Evolutionary conservation across 2,113 vertebrate species (phyloP), one percentile per base, ranked within the genome.

Genomic region (Ageneiosus marmoratus): DNA sequence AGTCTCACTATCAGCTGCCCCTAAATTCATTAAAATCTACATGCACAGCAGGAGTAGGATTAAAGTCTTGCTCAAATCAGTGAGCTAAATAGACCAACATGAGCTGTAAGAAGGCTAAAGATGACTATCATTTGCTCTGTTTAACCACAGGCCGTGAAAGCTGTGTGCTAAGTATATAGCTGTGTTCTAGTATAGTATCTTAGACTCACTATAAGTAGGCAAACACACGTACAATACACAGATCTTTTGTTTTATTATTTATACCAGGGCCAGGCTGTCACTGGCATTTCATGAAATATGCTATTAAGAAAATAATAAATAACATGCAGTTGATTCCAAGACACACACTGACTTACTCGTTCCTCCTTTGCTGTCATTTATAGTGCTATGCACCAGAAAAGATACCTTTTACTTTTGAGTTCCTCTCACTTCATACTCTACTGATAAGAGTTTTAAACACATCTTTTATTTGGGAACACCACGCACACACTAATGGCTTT

Each of bases 21-120:
- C 82, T 80, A 76, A 86, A 86, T 80, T 48, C 89, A 89, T 60
- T 85, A 87, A 83, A 83, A 87, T 81, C 69, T 69, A 84, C 90
- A 91, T 85, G 76, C 92, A 91, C 82, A 78, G 81, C 83, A 53
- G 88, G 89, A 93, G 93, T 91, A 92, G 86, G 87, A 91, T 89
- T 91, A 89, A 88, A 88, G 76, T 81, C 77, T 77, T 0, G 46
- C 87, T 91, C 88, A 90, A 69, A 58, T 90, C 90, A 88, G 83
- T 24, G 15, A 72, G 22, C 53, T 53, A 53, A 85, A 72, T 73
- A 79, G 24, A 81, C 44, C 83, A 81, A 80, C 81, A 83, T 67
- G 75, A 77, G 44, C 67, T 34, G 11, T n/a, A 77, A 48, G 37
- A 65, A 56, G 22, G 69, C 18, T 32, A 22, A 79, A 50, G 18